Evolutionary conservation across 2,797 vertebrate genomes (phyloP), one percentile per base, ranked within the genome.

Genomic region (Distichodus sexfasciatus): DNA sequence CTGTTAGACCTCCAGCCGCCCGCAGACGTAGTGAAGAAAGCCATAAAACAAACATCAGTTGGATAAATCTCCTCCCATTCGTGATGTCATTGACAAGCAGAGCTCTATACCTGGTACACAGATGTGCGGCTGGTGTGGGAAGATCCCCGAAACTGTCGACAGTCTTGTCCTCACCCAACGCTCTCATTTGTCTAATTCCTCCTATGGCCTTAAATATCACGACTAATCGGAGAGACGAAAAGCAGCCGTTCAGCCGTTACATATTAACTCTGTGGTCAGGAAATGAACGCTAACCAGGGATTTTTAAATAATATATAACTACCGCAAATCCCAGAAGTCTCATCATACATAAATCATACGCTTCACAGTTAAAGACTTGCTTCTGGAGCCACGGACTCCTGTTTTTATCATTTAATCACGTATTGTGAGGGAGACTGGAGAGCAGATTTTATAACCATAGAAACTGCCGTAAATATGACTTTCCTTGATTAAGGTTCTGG

Each of bases 351-450:
- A 28, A 63, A 75, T 68, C 64, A 77, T 48, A 61, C 72, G 78
- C 62, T 43, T 29, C 50, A 40, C 74, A 74, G 76, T 74, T 78
- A 66, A 74, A 76, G 67, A 51, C 29, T n/a, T 51, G 62, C 33
- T 63, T 46, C 51, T n/a, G 17, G 64, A n/a, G 33, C 59, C 40
- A 15, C 12, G n/a, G 41, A 24, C 23, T 33, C 54, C 26, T 43
- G 47, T 33, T 54, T 54, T 61, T 53, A 66, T 65, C 15, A 77
- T 71, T 69, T 44, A 68, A 36, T 74, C 26, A 57, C 43, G 47
- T n/a, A 59, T 61, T 43, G 43, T 9, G 31, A 19, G 29, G 51
- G 19, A 17, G 3, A 41, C 26, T 28, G 46, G 21, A 67, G 64
- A 23, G 4, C 0, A 62, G 51, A 11, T 55, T 43, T 62, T 14